phyloP scores from a whole-genome alignment of 1,140 invertebrate genomes.

The Tenebrio molitor region DNA sequence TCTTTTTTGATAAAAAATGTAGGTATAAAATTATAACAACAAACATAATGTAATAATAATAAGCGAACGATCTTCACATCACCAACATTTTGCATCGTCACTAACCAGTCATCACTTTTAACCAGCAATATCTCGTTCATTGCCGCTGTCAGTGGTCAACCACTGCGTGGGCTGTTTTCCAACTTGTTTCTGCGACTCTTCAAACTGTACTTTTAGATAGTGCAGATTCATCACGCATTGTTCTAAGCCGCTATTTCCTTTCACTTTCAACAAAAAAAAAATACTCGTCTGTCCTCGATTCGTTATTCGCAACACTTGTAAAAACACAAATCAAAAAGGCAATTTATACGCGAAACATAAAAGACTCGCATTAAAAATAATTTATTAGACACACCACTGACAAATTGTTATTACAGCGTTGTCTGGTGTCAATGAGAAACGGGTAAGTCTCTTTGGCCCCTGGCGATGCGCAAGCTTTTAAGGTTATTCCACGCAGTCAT shows the following conservation, averaged over 20 bases:
- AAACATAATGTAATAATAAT: too few species aligned
- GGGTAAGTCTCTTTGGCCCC: not conserved
- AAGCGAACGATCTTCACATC: too few species aligned
- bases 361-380: not conserved
- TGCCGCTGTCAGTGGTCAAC: not conserved
- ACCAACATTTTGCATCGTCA: slow-evolving; percentile 11
- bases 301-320: not conserved
- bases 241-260: slow-evolving; percentile 7
- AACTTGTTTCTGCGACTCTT: slow-evolving; percentile 3
- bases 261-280: not conserved
- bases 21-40: too few species aligned
- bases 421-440: not conserved
- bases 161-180: slow-evolving; percentile 16
- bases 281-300: not conserved
- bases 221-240: slow-evolving; percentile 8
- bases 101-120: not conserved
- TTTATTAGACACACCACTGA: slow-evolving; percentile 7
- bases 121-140: slow-evolving; percentile 4
- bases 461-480: not conserved
- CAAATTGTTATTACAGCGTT: slow-evolving; percentile 2
- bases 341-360: slow-evolving; percentile 14
- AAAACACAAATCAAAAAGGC: slow-evolving; percentile 13
- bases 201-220: not conserved
- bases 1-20: too few species aligned
- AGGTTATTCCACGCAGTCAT: not conserved